These are phyloP conservation scores for Valencia hispanica DNA, from an alignment of 2,797 vertebrate species.

Conservation along the genomic window DNA sequence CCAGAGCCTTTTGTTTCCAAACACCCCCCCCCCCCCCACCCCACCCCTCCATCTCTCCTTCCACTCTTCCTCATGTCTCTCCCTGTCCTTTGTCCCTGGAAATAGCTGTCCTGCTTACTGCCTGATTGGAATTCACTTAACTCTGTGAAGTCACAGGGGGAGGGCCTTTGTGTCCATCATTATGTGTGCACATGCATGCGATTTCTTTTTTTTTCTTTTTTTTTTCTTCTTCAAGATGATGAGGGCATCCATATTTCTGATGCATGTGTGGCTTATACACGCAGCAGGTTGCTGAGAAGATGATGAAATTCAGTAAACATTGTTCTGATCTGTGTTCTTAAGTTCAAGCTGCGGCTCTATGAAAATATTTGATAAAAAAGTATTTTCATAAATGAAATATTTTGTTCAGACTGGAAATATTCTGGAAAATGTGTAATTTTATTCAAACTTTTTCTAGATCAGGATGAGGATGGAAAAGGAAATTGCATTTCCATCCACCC, in stretches of 20 bases:
- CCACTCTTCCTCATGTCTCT: conserved; percentile 88
- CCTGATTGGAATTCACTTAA: conserved; percentile 95
- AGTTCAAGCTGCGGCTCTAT: background rate
- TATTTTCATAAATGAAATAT: background rate
- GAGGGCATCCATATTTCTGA: conserved; percentile 18
- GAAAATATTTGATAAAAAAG: background rate
- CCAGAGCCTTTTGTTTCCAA: conserved; percentile 79
- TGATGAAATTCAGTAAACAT: background rate
- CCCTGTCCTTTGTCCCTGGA: conserved; percentile 95
- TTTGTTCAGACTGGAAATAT: background rate
- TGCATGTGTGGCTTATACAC: background rate
- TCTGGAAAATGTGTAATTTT: too few species aligned
- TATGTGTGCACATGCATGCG: conserved; percentile 42
- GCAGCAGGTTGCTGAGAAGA: background rate
- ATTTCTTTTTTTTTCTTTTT: conserved; percentile 7
- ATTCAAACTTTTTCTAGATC: background rate
- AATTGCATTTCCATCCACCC: too few species aligned
- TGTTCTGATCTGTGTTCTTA: background rate
- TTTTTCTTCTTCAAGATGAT: conserved; percentile 19
- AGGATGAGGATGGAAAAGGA: background rate
- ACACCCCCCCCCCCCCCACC: conserved; percentile 52
- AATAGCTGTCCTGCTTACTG: conserved; percentile 98
- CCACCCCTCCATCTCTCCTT: conserved; percentile 80
- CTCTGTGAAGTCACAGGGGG: conserved; percentile 74
- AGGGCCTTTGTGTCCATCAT: conserved; percentile 59